These are phyloP conservation scores for Cynopterus sphinx DNA, from an alignment of 2,797 vertebrate species.

Conservation along the genomic window DNA sequence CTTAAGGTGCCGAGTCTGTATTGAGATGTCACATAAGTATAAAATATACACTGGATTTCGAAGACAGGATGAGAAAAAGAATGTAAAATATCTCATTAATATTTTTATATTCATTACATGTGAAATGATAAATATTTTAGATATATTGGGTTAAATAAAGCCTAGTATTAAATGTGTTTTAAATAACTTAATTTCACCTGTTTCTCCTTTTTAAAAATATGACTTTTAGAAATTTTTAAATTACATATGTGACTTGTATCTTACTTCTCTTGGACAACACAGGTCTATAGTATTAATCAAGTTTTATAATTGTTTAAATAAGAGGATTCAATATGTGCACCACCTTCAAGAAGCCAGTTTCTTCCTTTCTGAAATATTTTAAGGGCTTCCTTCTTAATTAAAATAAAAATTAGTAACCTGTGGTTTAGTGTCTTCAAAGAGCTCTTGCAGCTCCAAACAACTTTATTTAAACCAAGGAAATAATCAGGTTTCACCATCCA, in stretches of 20 bases:
- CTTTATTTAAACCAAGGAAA: slow-evolving; percentile 1
- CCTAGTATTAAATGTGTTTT: background rate
- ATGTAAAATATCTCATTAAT: background rate
- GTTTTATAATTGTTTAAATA: slow-evolving; percentile 18
- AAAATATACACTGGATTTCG: background rate
- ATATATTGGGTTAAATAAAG: background rate
- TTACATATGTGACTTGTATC: background rate
- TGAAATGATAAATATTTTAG: background rate
- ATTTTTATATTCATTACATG: background rate
- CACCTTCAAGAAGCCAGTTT: background rate
- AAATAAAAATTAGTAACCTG: slow-evolving; percentile 46
- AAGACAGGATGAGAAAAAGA: background rate
- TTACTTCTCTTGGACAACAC: background rate
- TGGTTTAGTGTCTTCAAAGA: background rate
- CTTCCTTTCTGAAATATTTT: slow-evolving; percentile 41
- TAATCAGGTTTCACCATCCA: background rate
- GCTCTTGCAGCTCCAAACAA: background rate
- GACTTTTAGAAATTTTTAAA: background rate
- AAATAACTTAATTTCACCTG: background rate
- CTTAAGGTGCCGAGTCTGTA: background rate
- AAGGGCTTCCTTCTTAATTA: slow-evolving; percentile 47
- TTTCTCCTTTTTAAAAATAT: slow-evolving; percentile 18
- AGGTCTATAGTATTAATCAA: background rate
- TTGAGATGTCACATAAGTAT: background rate
- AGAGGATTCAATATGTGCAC: background rate